Percentiles rank a stretch among this genome's conserved stretches.
phyloP scores from a whole-genome alignment of 2,113 vertebrate genomes.

The Halichoerus grypus region DNA sequence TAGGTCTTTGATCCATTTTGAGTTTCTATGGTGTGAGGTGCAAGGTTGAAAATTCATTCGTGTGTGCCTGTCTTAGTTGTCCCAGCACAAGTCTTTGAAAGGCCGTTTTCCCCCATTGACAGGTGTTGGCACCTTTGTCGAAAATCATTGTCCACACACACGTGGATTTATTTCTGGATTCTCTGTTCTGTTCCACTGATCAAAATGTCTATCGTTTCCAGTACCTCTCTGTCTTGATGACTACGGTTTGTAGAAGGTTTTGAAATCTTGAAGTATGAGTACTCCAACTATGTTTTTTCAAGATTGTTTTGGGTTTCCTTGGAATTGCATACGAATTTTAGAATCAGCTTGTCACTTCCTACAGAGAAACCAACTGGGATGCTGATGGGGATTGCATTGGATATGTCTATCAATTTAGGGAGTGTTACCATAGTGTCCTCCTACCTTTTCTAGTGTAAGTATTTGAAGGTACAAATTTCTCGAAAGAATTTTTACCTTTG shows the following conservation, averaged over 20 bases:
- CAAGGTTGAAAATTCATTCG: background rate
- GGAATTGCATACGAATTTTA: background rate
- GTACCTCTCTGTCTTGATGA: background rate
- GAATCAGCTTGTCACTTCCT: background rate
- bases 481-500: background rate
- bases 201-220: background rate
- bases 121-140: background rate
- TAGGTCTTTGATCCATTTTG: background rate
- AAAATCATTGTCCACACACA: background rate
- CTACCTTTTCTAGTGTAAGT: background rate
- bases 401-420: background rate
- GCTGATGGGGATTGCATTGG: background rate
- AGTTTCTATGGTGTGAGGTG: background rate
- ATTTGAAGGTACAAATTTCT: background rate
- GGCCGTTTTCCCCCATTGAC: background rate
- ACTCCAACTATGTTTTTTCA: background rate
- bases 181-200: background rate
- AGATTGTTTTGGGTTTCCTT: background rate
- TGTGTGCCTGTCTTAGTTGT: background rate
- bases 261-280: background rate
- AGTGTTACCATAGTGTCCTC: background rate
- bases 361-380: background rate
- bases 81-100: background rate
- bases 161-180: background rate
- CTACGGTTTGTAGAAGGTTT: background rate